Evolutionary conservation across 2,797 vertebrate species (phyloP).

Genomic region (Urophycis tenuis): DNA sequence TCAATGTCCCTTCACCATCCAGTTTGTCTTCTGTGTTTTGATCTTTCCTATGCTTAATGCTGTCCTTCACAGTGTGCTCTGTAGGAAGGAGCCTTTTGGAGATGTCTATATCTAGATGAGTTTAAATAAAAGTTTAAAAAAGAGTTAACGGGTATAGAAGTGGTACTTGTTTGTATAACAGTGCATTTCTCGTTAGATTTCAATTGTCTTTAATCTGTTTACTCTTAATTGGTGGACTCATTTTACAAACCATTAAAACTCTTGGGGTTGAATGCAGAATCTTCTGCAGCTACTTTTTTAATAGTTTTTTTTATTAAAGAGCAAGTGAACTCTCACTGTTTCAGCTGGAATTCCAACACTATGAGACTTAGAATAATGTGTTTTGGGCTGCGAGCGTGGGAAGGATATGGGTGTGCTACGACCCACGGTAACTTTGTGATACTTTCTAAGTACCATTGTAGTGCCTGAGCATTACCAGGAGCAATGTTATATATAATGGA

Average conservation of each 20-base stretch:
- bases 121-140: constrained; percentile 57
- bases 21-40: constrained; percentile 31
- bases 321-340: no score
- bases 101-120: constrained; percentile 41
- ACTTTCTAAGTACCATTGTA: no score
- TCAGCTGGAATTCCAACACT: no score
- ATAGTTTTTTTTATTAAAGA: no score
- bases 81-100: constrained; percentile 31
- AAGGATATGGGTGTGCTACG: no score
- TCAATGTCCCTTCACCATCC: constrained; percentile 16
- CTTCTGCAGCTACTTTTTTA: background rate
- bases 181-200: background rate
- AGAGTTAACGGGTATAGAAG: constrained; percentile 37
- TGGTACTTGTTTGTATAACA: constrained; percentile 34
- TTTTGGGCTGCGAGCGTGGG: no score
- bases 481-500: no score
- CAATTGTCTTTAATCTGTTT: background rate
- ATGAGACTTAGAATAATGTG: no score
- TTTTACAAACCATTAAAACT: background rate
- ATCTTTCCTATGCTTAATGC: constrained; percentile 28
- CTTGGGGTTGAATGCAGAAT: background rate
- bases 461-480: no score
- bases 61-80: constrained; percentile 6
- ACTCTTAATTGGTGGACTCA: background rate
- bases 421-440: no score